Percentiles rank a stretch among this genome's conserved stretches.
phyloP scores from a whole-genome alignment of 2,888 invertebrate species.

The Chloroclystis v-ata region DNA sequence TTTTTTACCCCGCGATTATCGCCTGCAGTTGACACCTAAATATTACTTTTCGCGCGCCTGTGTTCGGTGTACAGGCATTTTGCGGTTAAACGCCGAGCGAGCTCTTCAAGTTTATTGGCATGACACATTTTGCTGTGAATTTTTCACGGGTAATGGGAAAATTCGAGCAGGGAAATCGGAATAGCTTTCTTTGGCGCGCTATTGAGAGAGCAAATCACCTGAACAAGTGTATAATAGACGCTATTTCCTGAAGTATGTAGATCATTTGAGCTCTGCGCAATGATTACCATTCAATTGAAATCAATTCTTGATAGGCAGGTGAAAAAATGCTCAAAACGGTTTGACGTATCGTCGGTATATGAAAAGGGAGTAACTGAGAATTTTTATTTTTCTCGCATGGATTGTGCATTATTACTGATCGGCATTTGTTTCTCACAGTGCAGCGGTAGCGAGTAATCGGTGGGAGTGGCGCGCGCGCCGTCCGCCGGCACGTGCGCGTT shows the following conservation, averaged over 20 bases:
- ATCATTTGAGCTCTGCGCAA: neutral
- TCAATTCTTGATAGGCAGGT: neutral
- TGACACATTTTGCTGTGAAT: constrained; percentile 51
- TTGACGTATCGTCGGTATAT: neutral
- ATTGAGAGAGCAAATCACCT: constrained; percentile 20
- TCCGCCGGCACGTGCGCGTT: constrained; percentile 40
- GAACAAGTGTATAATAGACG: constrained; percentile 8
- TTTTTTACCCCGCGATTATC: constrained; percentile 76
- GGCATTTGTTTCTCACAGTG: constrained; percentile 53
- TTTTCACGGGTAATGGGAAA: constrained; percentile 31
- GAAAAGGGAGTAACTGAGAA: too few species aligned
- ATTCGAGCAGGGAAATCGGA: constrained; percentile 31
- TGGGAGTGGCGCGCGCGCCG: constrained; percentile 61
- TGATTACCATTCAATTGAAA: neutral
- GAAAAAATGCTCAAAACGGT: too few species aligned
- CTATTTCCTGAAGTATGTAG: constrained; percentile 5
- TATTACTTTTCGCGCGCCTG: constrained; percentile 66
- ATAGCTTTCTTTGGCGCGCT: constrained; percentile 28
- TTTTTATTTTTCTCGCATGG: too few species aligned
- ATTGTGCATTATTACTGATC: too few species aligned
- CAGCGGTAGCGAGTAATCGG: constrained; percentile 63
- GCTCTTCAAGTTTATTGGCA: constrained; percentile 64
- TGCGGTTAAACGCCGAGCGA: constrained; percentile 52
- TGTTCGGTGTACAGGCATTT: constrained; percentile 56
- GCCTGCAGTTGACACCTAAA: constrained; percentile 77